phyloP scores from a whole-genome alignment of 2,113 vertebrate species.

The Narcine bancroftii region DNA sequence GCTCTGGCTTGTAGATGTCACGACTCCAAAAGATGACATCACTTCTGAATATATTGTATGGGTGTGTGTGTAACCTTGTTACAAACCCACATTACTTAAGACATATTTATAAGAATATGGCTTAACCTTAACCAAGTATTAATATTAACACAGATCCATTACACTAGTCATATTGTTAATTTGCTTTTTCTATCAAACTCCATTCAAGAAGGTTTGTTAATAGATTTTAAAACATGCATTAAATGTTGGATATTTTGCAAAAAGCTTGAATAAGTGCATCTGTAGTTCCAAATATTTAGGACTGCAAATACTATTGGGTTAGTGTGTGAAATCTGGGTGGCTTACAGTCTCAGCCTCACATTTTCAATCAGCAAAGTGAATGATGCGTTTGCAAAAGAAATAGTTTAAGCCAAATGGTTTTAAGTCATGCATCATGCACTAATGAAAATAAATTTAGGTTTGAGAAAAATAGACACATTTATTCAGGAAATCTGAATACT shows the following conservation, averaged over 20 bases:
- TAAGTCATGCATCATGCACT: background rate
- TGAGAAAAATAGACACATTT: background rate
- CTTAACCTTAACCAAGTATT: too few species aligned
- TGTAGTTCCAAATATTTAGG: background rate
- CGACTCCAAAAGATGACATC: too few species aligned
- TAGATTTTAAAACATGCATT: background rate
- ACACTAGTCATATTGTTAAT: background rate
- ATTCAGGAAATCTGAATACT: constrained; percentile 9
- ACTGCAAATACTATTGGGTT: background rate
- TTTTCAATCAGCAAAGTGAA: constrained; percentile 2
- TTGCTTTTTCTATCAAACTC: background rate
- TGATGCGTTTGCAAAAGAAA: background rate
- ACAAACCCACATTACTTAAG: too few species aligned
- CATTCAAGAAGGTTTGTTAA: background rate
- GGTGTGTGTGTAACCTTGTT: too few species aligned
- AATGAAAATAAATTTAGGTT: constrained; percentile 29
- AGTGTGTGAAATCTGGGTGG: background rate
- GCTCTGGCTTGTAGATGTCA: too few species aligned
- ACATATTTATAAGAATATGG: too few species aligned
- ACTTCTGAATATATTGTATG: too few species aligned
- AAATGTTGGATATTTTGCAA: background rate
- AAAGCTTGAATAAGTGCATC: background rate
- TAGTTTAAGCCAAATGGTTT: background rate
- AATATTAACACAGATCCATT: too few species aligned
- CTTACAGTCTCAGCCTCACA: background rate